Percentiles rank a stretch among this genome's conserved stretches.
phyloP scores from a whole-genome alignment of 1,140 invertebrate genomes.

The Papilio machaon region DNA sequence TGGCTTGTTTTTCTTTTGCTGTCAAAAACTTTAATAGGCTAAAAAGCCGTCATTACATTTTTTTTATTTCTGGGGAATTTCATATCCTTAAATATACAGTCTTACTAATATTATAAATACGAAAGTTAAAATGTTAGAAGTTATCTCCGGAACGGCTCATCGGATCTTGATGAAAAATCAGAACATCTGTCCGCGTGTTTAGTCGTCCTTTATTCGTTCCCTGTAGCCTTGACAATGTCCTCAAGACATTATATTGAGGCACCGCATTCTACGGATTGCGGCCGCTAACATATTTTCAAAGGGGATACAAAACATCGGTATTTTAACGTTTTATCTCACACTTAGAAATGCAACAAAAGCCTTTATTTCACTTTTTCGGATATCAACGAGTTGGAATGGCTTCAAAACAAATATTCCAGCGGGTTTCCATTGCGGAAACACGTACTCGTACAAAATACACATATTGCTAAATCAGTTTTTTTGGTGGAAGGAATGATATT shows the following conservation, averaged over 20 bases:
- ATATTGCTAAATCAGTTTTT: no score
- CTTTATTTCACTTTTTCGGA: not conserved
- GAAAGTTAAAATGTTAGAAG: no score
- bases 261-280: slow-evolving; percentile 16
- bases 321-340: slow-evolving; percentile 8
- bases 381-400: not conserved
- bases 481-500: no score
- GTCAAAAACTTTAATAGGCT: not conserved
- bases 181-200: slow-evolving; percentile 7
- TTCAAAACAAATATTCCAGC: not conserved
- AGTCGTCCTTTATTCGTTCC: slow-evolving; percentile 20
- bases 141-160: no score
- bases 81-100: not conserved
- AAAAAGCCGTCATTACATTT: not conserved
- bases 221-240: slow-evolving; percentile 29
- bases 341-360: not conserved
- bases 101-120: no score
- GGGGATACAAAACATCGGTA: slow-evolving; percentile 7
- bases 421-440: no score
- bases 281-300: slow-evolving; percentile 11
- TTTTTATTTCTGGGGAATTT: not conserved
- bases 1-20: not conserved
- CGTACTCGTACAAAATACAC: no score
- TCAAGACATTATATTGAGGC: slow-evolving; percentile 13
- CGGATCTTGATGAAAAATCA: not conserved